Base-by-base conservation (phyloP, 1,140 invertebrate genomes). In the Batillaria attramentaria region DNA sequence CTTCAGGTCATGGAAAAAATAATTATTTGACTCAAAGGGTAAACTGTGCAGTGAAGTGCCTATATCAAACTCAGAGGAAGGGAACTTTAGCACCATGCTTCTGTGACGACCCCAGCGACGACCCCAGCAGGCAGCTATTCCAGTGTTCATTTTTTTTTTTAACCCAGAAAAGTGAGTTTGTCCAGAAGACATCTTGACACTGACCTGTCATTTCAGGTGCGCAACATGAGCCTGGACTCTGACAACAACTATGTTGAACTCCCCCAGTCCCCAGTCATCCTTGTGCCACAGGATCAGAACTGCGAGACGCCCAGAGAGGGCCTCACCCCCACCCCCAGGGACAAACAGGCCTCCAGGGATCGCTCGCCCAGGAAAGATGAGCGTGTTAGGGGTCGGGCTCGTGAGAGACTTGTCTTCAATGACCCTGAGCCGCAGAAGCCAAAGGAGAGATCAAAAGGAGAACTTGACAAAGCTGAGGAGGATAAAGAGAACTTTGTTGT, bases 401-500 rank as follows among this genome's bases (percentile, higher is more conserved):
- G 86, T 74, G 86, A 88, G 74, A 84, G 84, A 70, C 81, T 88
- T 2, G 75, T 78, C 39, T 81, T 80, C 77, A 82, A 77, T 65
- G 81, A 84, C 69, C 28, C 81, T 77, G 65, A 80, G 79, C 50
- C 76, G 50, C 62, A 41, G 50, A 79, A 77, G 50, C 60, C 33
- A 66, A 78, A 35, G 72, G 79, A 50, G 31, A 69, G 60, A 57
- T n/a, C n/a, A n/a, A n/a, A n/a, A n/a, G 72, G 50, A 31, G 54
- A 68, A 42, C 24, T 28, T 33, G 35, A 42, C 46, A 54, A 76
- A 24, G 24, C 20, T 43, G 33, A 57, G 43, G 78, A 87, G 18
- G 86, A 91, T 74, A 90, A 91, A 75, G 90, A 92, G 81, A 91
- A 91, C 77, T 92, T 92, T 82, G 60, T 60, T 28, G 42, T 79